Base-by-base conservation (phyloP, 2,888 invertebrate species). In the Calameuta idolon region DNA sequence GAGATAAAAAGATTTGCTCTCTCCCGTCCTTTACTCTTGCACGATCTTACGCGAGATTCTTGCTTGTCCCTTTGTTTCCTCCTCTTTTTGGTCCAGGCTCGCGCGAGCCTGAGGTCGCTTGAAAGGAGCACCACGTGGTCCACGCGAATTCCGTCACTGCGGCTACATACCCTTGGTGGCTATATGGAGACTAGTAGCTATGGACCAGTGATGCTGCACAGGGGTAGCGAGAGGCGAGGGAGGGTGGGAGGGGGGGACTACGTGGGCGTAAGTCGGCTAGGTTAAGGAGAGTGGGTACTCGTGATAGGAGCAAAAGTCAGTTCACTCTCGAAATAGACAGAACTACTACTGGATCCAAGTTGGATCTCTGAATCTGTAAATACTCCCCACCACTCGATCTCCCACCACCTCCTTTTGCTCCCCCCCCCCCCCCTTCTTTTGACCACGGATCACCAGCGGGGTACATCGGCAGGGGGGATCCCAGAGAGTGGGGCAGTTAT, bases 291-390 rank as follows among this genome's bases (percentile, higher is more conserved):
- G 15, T 40, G 15, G 55, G 40, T 69, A 33, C 69, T 71, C 55
- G 75, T 23, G 75, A 12, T 71, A 68, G 73, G 71, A 69, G 73
- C 69, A 76, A 34, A 73, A 12, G 34, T 37, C 69, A 76, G 37
- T 23, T 23, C 37, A n/a, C 55, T 77, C 76, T 74, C 31, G 68
- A 79, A 79, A 79, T 79, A 79, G 76, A 76, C 69, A 5, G 37
- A 73, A 77, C 77, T 77, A 77, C 77, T 77, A 77, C 77, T 69
- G 75, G 75, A 34, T 35, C 69, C 55, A 77, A 37, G 68, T 74
- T 75, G 75, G 15, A 69, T 69, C 73, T 71, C 77, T 73, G 81
- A 78, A 76, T 69, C 76, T 77, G 80, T 79, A 81, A 82, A 82
- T 81, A 79, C 75, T 75, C 69, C 79, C 34, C 77, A 33, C 74